Evolutionary conservation across 2,113 vertebrate species (phyloP), one percentile per base, ranked within the genome.

Genomic region (Casuarius casuarius): DNA sequence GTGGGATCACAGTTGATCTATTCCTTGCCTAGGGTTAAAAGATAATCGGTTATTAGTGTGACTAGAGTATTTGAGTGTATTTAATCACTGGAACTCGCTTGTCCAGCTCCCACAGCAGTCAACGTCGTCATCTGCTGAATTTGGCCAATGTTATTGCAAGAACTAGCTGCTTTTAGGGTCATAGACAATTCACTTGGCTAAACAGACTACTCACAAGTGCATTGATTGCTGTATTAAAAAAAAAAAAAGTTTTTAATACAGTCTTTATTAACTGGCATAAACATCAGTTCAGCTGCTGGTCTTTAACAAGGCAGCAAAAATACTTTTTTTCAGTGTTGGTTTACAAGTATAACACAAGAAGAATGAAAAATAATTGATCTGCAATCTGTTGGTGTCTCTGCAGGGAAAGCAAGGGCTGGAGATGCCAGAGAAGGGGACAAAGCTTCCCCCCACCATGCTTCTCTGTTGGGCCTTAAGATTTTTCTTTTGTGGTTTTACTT

Each of bases 1-100:
- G 84, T 58, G 49, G 94, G 90, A 83, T 83, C 35, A 14, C 92
- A 52, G 86, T 12, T 91, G 78, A 77, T 90, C 94, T 94, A 28
- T 63, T 76, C 89, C 46, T 93, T 89, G 77, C 87, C 76, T 89
- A 52, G 89, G 84, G 95, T 96, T 89, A 95, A 85, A 87, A 95
- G 90, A 62, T 94, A 93, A 93, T 91, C 35, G 19, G 40, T 94
- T 90, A 83, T 96, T 96, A 93, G 92, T 0, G 9, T 90, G 95
- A 91, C 66, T 48, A 12, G 78, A 81, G 92, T 73, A 84, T 89
- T 81, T 58, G 83, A 91, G 21, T 48, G 82, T 4, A 1, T 90
- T 94, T 83, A 85, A 80, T 76, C 78, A 42, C 79, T 66, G 31
- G 22, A 89, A 91, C 87, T 83, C 0, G 26, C 75, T 83, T 25